Evolutionary conservation across 2,113 vertebrate genomes (phyloP).

Genomic region (Lanius ludovicianus): DNA sequence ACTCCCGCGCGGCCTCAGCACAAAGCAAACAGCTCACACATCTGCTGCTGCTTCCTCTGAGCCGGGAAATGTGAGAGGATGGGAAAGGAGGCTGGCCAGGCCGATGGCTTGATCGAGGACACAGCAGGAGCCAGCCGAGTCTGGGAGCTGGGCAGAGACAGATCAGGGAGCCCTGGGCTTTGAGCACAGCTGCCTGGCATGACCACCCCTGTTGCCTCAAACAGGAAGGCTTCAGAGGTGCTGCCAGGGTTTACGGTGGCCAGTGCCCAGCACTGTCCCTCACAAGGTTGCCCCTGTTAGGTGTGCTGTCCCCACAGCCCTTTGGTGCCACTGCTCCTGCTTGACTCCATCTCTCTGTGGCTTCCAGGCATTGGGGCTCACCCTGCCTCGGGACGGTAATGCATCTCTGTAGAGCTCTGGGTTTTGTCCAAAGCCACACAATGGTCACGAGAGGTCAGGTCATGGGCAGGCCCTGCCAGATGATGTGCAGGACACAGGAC

Average conservation of each 20-base stretch:
- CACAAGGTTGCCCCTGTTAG: fast-evolving
- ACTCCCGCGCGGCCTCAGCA: conserved; percentile 54
- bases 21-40: conserved; percentile 66
- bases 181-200: background rate
- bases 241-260: background rate
- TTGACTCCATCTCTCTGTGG: background rate
- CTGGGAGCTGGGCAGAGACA: background rate
- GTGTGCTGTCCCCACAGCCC: background rate
- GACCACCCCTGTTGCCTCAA: background rate
- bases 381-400: background rate
- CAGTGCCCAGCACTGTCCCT: background rate
- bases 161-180: background rate
- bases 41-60: conserved; percentile 67
- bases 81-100: conserved; percentile 48
- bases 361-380: background rate
- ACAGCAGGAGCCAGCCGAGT: background rate
- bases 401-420: background rate
- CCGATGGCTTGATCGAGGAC: background rate
- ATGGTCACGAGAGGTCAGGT: background rate
- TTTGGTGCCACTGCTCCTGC: background rate
- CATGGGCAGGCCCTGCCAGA: fast-evolving
- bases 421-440: background rate
- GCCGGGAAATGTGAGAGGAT: conserved; percentile 60
- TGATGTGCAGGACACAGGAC: background rate
- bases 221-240: background rate